Conservation (phyloP, 2,113 vertebrate species). For the Ondatra zibethicus region DNA sequence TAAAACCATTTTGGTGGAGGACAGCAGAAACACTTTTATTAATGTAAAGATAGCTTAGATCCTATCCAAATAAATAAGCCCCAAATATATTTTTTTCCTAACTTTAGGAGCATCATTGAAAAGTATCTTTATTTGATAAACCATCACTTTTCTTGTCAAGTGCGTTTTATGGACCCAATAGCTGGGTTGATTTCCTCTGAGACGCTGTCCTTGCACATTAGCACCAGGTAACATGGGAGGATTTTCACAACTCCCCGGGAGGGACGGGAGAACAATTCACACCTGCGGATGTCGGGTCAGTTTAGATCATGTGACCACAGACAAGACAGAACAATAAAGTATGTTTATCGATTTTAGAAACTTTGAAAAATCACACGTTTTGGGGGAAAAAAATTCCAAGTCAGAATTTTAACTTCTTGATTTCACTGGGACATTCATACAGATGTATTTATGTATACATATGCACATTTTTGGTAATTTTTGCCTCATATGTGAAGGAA, state of each 20-base stretch:
- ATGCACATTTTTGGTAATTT: too few relatives aligned
- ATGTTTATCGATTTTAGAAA: neutral
- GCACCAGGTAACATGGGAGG: neutral
- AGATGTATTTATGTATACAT: too few relatives aligned
- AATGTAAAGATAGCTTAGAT: slow-evolving; percentile 3
- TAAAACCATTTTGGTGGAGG: neutral
- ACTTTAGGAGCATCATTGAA: neutral
- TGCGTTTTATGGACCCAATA: neutral
- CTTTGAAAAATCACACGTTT: neutral
- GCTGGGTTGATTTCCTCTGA: neutral
- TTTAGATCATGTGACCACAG: neutral
- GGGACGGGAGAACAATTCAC: slow-evolving; percentile 31
- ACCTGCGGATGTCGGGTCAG: neutral
- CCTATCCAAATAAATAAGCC: neutral
- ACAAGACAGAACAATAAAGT: neutral
- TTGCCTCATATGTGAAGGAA: neutral
- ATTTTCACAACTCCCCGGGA: slow-evolving; percentile 15
- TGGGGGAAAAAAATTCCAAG: neutral
- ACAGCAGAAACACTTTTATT: neutral
- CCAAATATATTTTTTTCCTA: neutral
- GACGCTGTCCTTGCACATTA: neutral
- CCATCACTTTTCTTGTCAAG: neutral
- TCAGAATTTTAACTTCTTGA: slow-evolving; percentile 12
- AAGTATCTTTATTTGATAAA: neutral
- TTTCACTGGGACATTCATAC: neutral